Evolutionary conservation across 1,140 invertebrate genomes (phyloP).

Genomic region (Pseudomyrmex gracilis): DNA sequence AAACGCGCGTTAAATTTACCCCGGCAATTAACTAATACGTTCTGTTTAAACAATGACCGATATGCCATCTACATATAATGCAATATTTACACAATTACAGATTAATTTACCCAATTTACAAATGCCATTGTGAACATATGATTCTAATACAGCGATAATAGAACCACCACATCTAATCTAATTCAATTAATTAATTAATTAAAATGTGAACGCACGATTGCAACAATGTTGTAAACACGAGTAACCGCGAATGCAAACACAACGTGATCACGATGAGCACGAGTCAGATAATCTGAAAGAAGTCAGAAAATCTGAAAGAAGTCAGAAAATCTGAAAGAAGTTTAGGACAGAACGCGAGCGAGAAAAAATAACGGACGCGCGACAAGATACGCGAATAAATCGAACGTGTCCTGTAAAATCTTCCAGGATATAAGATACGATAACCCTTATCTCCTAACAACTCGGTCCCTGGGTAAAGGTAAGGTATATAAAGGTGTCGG

Average conservation of each 20-base stretch:
- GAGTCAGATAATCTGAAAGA: background rate
- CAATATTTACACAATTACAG: too few relatives aligned
- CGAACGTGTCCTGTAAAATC: constrained; percentile 26
- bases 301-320: background rate
- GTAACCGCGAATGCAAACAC: too few relatives aligned
- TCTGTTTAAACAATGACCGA: background rate
- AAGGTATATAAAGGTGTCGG: constrained; percentile 47
- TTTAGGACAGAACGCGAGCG: background rate
- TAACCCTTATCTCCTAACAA: constrained; percentile 57
- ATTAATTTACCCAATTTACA: too few relatives aligned
- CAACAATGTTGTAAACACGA: too few relatives aligned
- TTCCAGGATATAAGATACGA: constrained; percentile 1
- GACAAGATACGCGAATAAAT: constrained; percentile 4
- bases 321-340: background rate
- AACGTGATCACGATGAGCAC: too few relatives aligned
- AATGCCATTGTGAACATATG: too few relatives aligned
- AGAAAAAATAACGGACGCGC: background rate
- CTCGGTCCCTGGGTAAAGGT: background rate
- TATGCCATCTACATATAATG: too few relatives aligned
- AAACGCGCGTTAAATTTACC: background rate
- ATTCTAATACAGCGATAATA: background rate
- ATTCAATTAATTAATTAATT: constrained; percentile 5
- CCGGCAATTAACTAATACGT: constrained; percentile 2
- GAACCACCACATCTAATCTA: background rate
- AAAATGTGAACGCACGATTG: background rate